Percentiles rank a stretch among this genome's conserved stretches.
These are phyloP conservation scores for Melanophora roralis DNA, from an alignment of 2,888 invertebrate species.

Conservation along the genomic window DNA sequence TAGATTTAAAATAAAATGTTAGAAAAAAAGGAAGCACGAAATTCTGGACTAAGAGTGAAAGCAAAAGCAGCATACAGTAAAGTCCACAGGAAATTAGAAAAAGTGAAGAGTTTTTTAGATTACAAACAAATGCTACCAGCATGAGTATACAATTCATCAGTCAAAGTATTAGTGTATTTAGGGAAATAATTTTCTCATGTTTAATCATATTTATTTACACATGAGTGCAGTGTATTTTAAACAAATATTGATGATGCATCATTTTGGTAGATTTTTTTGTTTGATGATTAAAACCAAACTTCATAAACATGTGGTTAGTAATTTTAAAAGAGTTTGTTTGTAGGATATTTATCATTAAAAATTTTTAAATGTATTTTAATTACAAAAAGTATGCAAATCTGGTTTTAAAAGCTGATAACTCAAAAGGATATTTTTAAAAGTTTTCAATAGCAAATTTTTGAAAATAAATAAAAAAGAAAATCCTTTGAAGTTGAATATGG, in stretches of 20 bases:
- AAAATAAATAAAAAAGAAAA: no score
- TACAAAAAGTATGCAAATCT: no score
- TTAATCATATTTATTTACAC: slow-evolving; percentile 53
- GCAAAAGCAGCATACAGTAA: slow-evolving; percentile 6
- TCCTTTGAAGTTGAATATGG: no score
- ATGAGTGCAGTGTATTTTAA: slow-evolving; percentile 42
- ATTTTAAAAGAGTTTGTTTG: no score
- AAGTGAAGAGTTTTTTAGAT: slow-evolving; percentile 63
- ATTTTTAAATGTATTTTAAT: no score
- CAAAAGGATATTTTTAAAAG: no score
- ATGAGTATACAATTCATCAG: slow-evolving; percentile 16
- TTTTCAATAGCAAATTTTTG: no score
- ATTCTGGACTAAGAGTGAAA: background rate
- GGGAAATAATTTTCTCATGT: slow-evolving; percentile 3
- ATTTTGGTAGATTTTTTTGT: background rate
- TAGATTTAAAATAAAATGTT: background rate
- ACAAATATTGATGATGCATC: slow-evolving; percentile 53
- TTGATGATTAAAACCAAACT: slow-evolving; percentile 19
- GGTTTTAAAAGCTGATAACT: no score
- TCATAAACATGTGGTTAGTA: no score
- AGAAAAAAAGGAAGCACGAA: no score
- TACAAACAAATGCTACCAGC: slow-evolving; percentile 50
- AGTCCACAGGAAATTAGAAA: slow-evolving; percentile 62
- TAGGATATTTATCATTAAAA: no score
- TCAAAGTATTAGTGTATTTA: background rate